Base-by-base conservation (phyloP, 2,113 vertebrate genomes). In the Coracopsis vasa region DNA sequence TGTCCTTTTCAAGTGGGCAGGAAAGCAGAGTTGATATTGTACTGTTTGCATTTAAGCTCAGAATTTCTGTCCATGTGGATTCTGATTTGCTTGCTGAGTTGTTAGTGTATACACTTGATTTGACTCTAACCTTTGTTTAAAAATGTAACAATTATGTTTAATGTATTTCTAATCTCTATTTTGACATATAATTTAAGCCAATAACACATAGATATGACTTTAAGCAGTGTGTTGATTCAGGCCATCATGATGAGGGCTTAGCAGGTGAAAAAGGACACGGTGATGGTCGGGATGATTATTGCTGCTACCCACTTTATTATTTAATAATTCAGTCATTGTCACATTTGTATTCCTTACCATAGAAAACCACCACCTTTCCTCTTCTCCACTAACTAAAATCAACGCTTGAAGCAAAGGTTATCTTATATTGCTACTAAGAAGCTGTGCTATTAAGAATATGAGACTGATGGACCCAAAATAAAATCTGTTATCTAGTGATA, bases 281-380 rank as follows among this genome's bases (percentile, higher is more conserved):
- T 4, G 3, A 0, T 21, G 4, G 9, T 66, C 1, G 0, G n/a
- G 9, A 31, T n/a, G 4, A 54, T 65, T 51, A 61, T 56, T 81
- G 8, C 13, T 90, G n/a, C 50, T 74, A 23, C 4, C 5, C 3
- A 41, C 28, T 62, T 78, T 37, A n/a, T 4, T 7, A 50, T 20
- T 23, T 24, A 53, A 42, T 28, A 67, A 79, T 85, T 48, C 10
- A 64, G 7, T 50, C 6, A 2, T 28, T 29, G 29, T 16, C 42
- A 53, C 7, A 15, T 62, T 79, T 64, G 8, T 62, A n/a, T n/a
- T 88, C 9, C 18, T 86, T n/a, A 3, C 17, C 1, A 8, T 10
- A 14, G 33, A 47, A 79, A 86, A 33, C 23, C 11, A 9, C 54
- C 5, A 42, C 5, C 9, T 70, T 54, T 64, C 4, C 61, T 61